A percentile compares a stretch with the other conserved stretches of the same genome.
Conservation (phyloP, 2,888 invertebrate genomes). For the Meteorus cinctellus region DNA sequence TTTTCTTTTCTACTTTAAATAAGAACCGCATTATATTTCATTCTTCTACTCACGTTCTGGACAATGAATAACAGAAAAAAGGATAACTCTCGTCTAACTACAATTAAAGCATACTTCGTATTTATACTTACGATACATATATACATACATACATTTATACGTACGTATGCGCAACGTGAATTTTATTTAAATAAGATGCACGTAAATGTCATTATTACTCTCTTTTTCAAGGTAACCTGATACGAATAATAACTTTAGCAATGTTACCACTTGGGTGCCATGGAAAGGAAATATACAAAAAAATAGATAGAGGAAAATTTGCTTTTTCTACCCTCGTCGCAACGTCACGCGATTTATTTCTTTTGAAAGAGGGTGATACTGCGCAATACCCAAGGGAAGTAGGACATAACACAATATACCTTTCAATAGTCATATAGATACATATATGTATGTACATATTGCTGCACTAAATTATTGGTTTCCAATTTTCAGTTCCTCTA, state of each 20-base stretch:
- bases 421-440: slow-evolving; percentile 2
- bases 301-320: not conserved
- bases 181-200: slow-evolving; percentile 21
- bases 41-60: slow-evolving; percentile 11
- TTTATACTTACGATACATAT: slow-evolving; percentile 1
- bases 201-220: slow-evolving; percentile 15
- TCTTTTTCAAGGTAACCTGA: not conserved
- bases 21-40: slow-evolving; percentile 11
- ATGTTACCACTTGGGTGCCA: not conserved
- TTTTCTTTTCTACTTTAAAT: not conserved
- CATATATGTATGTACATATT: not conserved
- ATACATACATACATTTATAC: not conserved
- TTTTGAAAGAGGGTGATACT: slow-evolving; percentile 5
- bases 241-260: not conserved
- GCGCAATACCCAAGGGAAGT: slow-evolving; percentile 18
- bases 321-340: not conserved
- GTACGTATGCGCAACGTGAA: not conserved
- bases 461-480: slow-evolving; percentile 66
- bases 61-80: not conserved
- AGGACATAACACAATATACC: slow-evolving; percentile 23
- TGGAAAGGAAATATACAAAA: not conserved
- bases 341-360: slow-evolving; percentile 32
- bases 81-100: not conserved
- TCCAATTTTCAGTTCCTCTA: slow-evolving; percentile 63
- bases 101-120: not conserved